These are phyloP conservation scores for Caenorhabditis sinica DNA, from an alignment of 2,888 invertebrate species.

Conservation along the genomic window DNA sequence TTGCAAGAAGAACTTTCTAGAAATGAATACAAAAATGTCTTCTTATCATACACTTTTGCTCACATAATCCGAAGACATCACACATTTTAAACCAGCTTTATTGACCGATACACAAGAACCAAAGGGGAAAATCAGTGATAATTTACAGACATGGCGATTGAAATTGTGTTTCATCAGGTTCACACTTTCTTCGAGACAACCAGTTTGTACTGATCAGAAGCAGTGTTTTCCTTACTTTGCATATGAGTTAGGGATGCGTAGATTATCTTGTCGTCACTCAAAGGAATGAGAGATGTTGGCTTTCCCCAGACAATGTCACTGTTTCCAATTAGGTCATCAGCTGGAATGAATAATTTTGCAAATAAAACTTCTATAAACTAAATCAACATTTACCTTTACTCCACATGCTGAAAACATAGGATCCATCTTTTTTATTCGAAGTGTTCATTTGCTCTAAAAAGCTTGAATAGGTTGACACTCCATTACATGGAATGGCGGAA, in stretches of 20 bases:
- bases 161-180: background rate
- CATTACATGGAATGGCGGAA: constrained; percentile 41
- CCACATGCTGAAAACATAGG: constrained; percentile 71
- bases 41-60: constrained; percentile 37
- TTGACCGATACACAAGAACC: constrained; percentile 31
- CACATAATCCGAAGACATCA: constrained; percentile 36
- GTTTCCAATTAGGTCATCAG: constrained; percentile 76
- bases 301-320: constrained; percentile 75
- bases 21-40: background rate
- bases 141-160: constrained; percentile 43
- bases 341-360: constrained; percentile 49
- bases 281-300: constrained; percentile 75
- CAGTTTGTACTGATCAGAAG: constrained; percentile 67
- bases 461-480: constrained; percentile 48
- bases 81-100: constrained; percentile 20
- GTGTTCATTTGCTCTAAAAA: constrained; percentile 69
- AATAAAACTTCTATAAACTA: background rate
- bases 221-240: constrained; percentile 76
- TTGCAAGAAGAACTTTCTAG: constrained; percentile 3
- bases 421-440: constrained; percentile 55
- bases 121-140: constrained; percentile 5
- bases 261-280: constrained; percentile 60
- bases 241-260: constrained; percentile 73
- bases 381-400: constrained; percentile 63
- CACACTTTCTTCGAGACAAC: constrained; percentile 43